phyloP scores from a whole-genome alignment of 1,140 invertebrate species.

The Metopolophium dirhodum region DNA sequence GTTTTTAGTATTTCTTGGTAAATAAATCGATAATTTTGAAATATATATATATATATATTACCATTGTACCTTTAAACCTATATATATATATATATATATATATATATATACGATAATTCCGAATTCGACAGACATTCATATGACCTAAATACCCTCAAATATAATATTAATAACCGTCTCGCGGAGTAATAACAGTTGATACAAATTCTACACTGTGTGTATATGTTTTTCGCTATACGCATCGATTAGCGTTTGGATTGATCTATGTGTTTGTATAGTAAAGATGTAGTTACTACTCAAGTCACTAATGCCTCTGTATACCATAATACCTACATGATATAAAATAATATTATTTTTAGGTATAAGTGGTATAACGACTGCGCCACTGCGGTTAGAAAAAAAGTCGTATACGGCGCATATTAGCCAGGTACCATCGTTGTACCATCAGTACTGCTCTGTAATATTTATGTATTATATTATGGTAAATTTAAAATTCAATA shows the following conservation, averaged over 20 bases:
- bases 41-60: not conserved
- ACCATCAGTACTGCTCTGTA: not conserved
- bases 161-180: not conserved
- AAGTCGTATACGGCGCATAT: not conserved
- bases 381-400: not conserved
- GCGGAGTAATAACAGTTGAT: not conserved
- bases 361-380: not conserved
- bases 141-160: conserved; percentile 10
- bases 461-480: not conserved
- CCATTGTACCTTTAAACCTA: not conserved
- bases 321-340: not conserved
- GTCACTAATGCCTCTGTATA: too few relatives aligned
- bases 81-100: not conserved
- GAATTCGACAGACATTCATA: not conserved
- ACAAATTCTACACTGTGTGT: not conserved
- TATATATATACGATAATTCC: not conserved
- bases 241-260: not conserved
- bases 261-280: not conserved
- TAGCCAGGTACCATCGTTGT: not conserved
- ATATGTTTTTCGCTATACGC: not conserved
- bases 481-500: not conserved
- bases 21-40: not conserved
- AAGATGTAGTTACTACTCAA: not conserved
- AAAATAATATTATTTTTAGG: not conserved
- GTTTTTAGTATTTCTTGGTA: not conserved